These are phyloP conservation scores for Seira ritae DNA, from an alignment of 2,888 invertebrate genomes.

Conservation along the genomic window DNA sequence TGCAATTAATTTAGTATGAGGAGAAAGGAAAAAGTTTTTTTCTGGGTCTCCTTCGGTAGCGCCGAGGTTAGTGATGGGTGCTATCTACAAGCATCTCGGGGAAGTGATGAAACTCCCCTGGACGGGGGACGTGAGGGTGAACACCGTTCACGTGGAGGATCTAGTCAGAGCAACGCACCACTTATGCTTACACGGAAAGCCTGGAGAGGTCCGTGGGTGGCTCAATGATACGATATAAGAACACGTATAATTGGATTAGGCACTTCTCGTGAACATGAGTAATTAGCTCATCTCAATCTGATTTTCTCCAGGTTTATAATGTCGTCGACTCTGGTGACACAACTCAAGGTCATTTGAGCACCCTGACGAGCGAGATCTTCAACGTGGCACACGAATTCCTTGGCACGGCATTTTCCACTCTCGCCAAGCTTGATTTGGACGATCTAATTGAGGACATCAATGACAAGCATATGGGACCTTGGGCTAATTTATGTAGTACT, in stretches of 20 bases:
- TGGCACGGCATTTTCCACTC: slow-evolving; percentile 86
- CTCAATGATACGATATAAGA: background rate
- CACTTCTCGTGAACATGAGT: background rate
- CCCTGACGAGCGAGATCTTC: slow-evolving; percentile 88
- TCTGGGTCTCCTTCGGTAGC: slow-evolving; percentile 77
- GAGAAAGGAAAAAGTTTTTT: background rate
- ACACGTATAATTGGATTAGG: background rate
- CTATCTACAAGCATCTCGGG: slow-evolving; percentile 89
- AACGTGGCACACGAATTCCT: slow-evolving; percentile 91
- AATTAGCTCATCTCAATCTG: background rate
- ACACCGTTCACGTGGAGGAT: slow-evolving; percentile 92
- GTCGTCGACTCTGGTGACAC: slow-evolving; percentile 89
- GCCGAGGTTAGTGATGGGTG: slow-evolving; percentile 89
- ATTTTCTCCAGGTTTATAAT: slow-evolving; percentile 82
- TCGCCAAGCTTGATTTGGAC: slow-evolving; percentile 88
- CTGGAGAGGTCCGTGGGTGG: slow-evolving; percentile 70
- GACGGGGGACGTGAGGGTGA: slow-evolving; percentile 88
- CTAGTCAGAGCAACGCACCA: slow-evolving; percentile 89
- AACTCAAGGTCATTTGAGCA: slow-evolving; percentile 89
- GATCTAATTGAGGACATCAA: slow-evolving; percentile 92
- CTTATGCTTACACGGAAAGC: slow-evolving; percentile 77
- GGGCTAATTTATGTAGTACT: slow-evolving; percentile 90
- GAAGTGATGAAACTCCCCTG: slow-evolving; percentile 95
- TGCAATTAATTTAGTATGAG: background rate
- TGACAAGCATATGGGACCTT: slow-evolving; percentile 93